Conservation (phyloP, 2,888 invertebrate species). For the Micropterix aruncella region DNA sequence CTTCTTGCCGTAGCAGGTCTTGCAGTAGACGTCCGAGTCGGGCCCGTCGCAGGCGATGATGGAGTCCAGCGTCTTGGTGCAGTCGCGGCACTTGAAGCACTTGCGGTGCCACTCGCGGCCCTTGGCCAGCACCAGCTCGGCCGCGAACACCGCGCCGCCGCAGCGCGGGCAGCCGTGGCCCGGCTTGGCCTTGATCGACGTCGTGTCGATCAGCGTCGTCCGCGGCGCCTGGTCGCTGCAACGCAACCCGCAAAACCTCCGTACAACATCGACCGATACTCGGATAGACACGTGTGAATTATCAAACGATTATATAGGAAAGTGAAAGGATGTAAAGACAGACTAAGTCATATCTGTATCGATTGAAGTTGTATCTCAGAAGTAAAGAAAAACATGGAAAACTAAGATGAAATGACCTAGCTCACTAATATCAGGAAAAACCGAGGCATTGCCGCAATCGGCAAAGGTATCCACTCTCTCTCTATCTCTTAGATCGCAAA, state of each 20-base stretch:
- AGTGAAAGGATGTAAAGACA: background rate
- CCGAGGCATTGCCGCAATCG: no score
- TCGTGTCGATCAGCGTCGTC: slow-evolving; percentile 67
- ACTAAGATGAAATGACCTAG: no score
- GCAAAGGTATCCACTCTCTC: no score
- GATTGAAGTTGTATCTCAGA: background rate
- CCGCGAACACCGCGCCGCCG: slow-evolving; percentile 84
- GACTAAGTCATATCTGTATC: background rate
- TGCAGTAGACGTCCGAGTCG: slow-evolving; percentile 87
- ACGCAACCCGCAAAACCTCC: no score
- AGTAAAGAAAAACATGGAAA: no score
- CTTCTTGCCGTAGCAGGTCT: slow-evolving; percentile 94
- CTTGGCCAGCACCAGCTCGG: slow-evolving; percentile 86
- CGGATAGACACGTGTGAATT: no score
- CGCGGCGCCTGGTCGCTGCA: slow-evolving; percentile 61
- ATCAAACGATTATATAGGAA: background rate
- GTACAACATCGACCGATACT: no score
- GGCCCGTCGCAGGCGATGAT: slow-evolving; percentile 93
- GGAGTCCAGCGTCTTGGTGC: slow-evolving; percentile 87
- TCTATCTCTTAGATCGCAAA: no score
- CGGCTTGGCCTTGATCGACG: slow-evolving; percentile 63
- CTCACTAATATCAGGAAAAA: no score
- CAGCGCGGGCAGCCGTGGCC: slow-evolving; percentile 85
- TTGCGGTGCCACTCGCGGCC: slow-evolving; percentile 87
- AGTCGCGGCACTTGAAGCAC: slow-evolving; percentile 86